These are phyloP conservation scores for Drosophila nigricruria DNA, from an alignment of 2,888 invertebrate species.

Conservation along the genomic window DNA sequence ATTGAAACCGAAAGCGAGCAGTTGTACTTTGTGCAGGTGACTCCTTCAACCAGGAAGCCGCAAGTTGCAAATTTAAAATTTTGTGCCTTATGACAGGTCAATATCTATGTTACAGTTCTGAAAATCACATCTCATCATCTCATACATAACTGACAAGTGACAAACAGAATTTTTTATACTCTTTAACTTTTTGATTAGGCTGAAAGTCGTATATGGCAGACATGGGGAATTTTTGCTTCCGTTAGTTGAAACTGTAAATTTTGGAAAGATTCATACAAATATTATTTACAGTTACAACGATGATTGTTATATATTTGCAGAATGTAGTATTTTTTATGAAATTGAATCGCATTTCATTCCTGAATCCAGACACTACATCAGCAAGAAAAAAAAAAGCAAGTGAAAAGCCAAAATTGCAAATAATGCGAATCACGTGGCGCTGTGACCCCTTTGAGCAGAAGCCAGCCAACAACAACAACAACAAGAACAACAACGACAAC, in stretches of 20 bases:
- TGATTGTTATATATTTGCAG: not conserved
- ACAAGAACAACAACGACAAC: conserved; percentile 4
- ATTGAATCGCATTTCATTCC: not conserved
- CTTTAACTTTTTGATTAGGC: not conserved
- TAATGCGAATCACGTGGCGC: conserved; percentile 76
- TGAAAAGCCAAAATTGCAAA: conserved; percentile 71
- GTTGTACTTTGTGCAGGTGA: too few species aligned
- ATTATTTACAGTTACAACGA: not conserved
- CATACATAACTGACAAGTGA: too few species aligned
- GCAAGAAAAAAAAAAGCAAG: conserved; percentile 23
- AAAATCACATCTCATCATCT: not conserved
- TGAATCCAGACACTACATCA: conserved; percentile 44
- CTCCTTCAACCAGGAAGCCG: too few species aligned
- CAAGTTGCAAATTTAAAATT: too few species aligned
- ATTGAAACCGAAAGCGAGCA: too few species aligned
- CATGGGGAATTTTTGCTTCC: too few species aligned
- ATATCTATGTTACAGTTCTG: not conserved
- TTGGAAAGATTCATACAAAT: not conserved
- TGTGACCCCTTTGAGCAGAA: conserved; percentile 45
- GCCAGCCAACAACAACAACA: not conserved
- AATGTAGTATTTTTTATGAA: conserved; percentile 8
- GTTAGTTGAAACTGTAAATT: not conserved
- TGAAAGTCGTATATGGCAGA: not conserved
- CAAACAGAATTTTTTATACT: not conserved
- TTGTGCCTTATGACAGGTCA: too few species aligned